Percentiles rank a stretch among this genome's conserved stretches.
Evolutionary conservation across 2,888 invertebrate species (phyloP).

Genomic region (Zaprionus obscuricornis): DNA sequence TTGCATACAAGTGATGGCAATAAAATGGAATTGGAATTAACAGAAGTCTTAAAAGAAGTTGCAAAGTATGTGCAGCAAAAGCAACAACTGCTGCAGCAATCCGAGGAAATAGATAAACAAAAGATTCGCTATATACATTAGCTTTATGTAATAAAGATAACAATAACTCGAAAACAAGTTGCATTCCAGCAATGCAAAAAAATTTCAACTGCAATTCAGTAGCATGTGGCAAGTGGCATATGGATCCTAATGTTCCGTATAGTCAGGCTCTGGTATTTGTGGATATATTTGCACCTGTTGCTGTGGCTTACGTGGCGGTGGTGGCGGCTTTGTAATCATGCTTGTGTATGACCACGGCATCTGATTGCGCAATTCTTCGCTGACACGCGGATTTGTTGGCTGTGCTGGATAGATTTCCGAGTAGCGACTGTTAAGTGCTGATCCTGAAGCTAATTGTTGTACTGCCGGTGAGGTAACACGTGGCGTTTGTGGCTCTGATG

Average conservation of each 20-base stretch:
- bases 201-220: constrained; percentile 42
- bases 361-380: constrained; percentile 85
- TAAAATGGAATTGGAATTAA: constrained; percentile 59
- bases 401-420: constrained; percentile 68
- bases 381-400: constrained; percentile 67
- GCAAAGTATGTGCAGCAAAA: constrained; percentile 47
- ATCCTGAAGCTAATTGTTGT: constrained; percentile 70
- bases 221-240: not conserved
- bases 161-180: constrained; percentile 64
- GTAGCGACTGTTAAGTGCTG: constrained; percentile 80
- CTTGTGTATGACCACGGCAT: constrained; percentile 86
- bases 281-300: constrained; percentile 85
- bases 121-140: constrained; percentile 58
- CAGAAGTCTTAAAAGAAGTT: constrained; percentile 54
- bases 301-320: constrained; percentile 76
- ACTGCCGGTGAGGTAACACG: constrained; percentile 54
- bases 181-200: constrained; percentile 24
- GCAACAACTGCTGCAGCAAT: constrained; percentile 31
- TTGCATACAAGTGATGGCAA: constrained; percentile 80
- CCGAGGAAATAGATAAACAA: constrained; percentile 22
- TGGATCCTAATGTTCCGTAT: constrained; percentile 80
- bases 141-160: constrained; percentile 74
- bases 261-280: constrained; percentile 86
- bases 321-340: constrained; percentile 66
- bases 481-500: constrained; percentile 37